Evolutionary conservation across 2,888 invertebrate species (phyloP).

Genomic region (Parasteatoda lunata): DNA sequence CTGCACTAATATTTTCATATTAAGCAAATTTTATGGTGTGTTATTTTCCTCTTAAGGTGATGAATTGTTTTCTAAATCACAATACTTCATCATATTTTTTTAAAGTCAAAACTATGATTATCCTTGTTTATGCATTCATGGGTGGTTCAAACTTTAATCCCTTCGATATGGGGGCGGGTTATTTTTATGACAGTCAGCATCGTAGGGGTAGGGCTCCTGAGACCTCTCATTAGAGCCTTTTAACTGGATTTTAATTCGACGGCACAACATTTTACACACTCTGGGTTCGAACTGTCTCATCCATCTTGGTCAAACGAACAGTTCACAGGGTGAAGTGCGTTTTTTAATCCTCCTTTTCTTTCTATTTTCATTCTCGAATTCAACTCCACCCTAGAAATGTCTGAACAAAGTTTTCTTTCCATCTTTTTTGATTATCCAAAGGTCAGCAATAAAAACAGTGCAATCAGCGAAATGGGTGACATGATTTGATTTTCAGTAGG

Average conservation of each 20-base stretch:
- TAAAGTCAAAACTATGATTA: too few species aligned
- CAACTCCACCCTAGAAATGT: background rate
- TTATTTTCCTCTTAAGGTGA: too few species aligned
- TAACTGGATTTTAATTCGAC: constrained; percentile 61
- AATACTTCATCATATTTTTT: too few species aligned
- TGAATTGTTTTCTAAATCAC: too few species aligned
- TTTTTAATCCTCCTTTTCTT: background rate
- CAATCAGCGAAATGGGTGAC: constrained; percentile 58
- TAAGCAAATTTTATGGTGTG: too few species aligned
- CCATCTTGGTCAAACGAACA: constrained; percentile 53
- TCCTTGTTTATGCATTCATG: too few species aligned
- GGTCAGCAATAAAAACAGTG: constrained; percentile 44
- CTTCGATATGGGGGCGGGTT: background rate
- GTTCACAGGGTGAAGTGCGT: constrained; percentile 14
- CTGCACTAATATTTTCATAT: too few species aligned
- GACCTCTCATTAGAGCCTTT: constrained; percentile 42
- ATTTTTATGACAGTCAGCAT: background rate
- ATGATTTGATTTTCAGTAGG: constrained; percentile 54
- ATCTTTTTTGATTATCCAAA: background rate
- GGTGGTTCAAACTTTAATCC: background rate
- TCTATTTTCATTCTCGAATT: too few species aligned
- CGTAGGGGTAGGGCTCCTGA: background rate
- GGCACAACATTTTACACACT: constrained; percentile 13
- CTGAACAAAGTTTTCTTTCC: background rate
- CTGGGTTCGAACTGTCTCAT: constrained; percentile 9